Evolutionary conservation across 2,797 vertebrate species (phyloP), one percentile per base, ranked within the genome.

Genomic region (Echiichthys vipera): DNA sequence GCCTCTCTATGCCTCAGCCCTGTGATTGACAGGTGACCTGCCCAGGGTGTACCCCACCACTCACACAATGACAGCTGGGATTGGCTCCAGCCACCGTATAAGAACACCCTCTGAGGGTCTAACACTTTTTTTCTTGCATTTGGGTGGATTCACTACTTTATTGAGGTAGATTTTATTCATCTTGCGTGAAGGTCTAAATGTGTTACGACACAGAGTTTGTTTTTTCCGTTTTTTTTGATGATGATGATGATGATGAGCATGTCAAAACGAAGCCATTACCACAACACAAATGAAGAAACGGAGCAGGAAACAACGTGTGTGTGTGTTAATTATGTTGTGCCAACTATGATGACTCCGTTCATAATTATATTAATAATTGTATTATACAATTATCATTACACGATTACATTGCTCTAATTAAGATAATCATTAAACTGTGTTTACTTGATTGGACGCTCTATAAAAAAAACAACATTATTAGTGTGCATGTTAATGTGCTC

Each of bases 401-500:
- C 15, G 15, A 71, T 71, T 43, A 70, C 39, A 46, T 71, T n/a
- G 43, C 13, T 40, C 47, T 72, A 70, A 71, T 78, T 68, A 63
- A 36, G 42, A 56, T 32, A 27, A 51, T 63, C 18, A 78, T 65
- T 65, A 42, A 36, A 70, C 18, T 13, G 22, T 43, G 39, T 78
- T 84, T 32, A 54, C 51, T 65, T 61, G 30, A 71, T 30, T 56
- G 17, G 18, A 43, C 20, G 40, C 61, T 46, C 24, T 12, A 47
- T 7, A 47, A 40, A 62, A 58, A 49, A 59, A 53, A 30, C 24
- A n/a, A n/a, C n/a, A 64, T 75, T 69, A 72, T 45, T 36, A 34
- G 34, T 18, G 40, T 63, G 56, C 66, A 80, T 76, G 46, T 65
- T 25, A 71, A 87, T 84, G 36, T 54, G 54, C 47, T 80, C 63